Evolutionary conservation across 2,888 invertebrate species (phyloP).

Genomic region (Lithophane leautieri): DNA sequence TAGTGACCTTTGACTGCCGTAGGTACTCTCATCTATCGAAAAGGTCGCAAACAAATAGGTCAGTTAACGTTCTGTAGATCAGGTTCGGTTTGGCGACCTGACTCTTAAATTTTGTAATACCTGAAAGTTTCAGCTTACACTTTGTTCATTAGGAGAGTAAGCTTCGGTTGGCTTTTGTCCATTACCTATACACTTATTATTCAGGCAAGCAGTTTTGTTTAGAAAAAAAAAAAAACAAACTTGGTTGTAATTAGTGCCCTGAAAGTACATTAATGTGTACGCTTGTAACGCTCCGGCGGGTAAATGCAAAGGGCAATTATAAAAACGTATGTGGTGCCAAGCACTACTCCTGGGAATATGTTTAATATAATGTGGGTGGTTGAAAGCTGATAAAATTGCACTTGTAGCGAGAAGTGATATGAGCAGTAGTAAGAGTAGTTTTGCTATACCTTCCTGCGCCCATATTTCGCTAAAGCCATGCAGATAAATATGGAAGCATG

Average conservation of each 20-base stretch:
- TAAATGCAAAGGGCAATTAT: slow-evolving; percentile 55
- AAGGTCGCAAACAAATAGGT: slow-evolving; percentile 44
- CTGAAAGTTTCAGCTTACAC: slow-evolving; percentile 39
- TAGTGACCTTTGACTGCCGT: slow-evolving; percentile 48
- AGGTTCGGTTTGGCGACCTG: background rate
- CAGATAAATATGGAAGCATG: background rate
- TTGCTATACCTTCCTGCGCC: background rate
- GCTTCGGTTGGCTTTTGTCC: slow-evolving; percentile 52
- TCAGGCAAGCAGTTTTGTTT: slow-evolving; percentile 22
- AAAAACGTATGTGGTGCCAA: slow-evolving; percentile 33
- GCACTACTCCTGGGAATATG: slow-evolving; percentile 7
- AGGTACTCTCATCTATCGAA: slow-evolving; percentile 30
- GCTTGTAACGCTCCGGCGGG: slow-evolving; percentile 30
- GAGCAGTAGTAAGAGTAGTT: slow-evolving; percentile 1
- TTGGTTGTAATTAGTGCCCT: slow-evolving; percentile 38
- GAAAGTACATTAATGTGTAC: slow-evolving; percentile 53
- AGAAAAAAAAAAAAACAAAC: background rate
- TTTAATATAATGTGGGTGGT: slow-evolving; percentile 15
- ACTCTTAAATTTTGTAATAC: slow-evolving; percentile 27
- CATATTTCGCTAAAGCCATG: background rate
- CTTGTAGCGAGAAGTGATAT: background rate
- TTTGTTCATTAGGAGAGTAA: slow-evolving; percentile 56
- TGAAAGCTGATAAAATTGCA: slow-evolving; percentile 9
- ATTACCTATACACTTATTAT: slow-evolving; percentile 58
- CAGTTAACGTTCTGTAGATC: slow-evolving; percentile 15